These are phyloP conservation scores for Melipona bicolor DNA, from an alignment of 2,888 invertebrate species.

Conservation along the genomic window DNA sequence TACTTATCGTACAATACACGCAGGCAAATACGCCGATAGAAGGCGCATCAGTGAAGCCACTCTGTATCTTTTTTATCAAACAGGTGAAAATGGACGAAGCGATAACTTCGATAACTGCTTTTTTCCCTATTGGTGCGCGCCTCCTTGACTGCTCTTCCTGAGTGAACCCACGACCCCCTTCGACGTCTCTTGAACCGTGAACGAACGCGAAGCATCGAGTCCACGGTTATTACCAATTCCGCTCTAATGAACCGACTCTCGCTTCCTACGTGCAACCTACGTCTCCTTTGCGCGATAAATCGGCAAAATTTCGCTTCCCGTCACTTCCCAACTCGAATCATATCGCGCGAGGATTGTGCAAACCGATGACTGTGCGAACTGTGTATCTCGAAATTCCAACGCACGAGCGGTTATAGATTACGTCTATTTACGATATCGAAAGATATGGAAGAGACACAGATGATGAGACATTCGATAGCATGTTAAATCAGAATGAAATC, in stretches of 20 bases:
- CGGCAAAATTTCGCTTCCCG: conserved; percentile 34
- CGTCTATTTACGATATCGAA: not conserved
- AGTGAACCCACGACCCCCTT: conserved; percentile 7
- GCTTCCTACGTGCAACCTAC: conserved; percentile 19
- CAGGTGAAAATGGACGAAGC: conserved; percentile 27
- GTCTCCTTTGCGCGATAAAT: not conserved
- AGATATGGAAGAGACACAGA: conserved; percentile 13
- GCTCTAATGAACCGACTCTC: conserved; percentile 56
- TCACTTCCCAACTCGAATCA: too few species aligned
- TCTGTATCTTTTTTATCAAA: conserved; percentile 18
- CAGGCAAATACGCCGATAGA: conserved; percentile 42
- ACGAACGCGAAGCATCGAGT: conserved; percentile 23
- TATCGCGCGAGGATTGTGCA: conserved; percentile 13
- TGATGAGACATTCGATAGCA: not conserved
- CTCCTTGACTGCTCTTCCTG: not conserved
- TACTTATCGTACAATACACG: conserved; percentile 45
- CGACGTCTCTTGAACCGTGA: conserved; percentile 18
- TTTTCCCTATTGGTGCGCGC: not conserved
- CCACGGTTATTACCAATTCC: conserved; percentile 28
- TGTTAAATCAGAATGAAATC: not conserved
- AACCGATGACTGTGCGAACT: conserved; percentile 8
- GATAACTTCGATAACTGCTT: conserved; percentile 5
- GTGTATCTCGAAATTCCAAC: conserved; percentile 29
- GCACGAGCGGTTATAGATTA: conserved; percentile 18
- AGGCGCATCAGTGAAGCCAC: not conserved